Base-by-base conservation (phyloP, 2,888 invertebrate genomes). In the Erebia epiphron region DNA sequence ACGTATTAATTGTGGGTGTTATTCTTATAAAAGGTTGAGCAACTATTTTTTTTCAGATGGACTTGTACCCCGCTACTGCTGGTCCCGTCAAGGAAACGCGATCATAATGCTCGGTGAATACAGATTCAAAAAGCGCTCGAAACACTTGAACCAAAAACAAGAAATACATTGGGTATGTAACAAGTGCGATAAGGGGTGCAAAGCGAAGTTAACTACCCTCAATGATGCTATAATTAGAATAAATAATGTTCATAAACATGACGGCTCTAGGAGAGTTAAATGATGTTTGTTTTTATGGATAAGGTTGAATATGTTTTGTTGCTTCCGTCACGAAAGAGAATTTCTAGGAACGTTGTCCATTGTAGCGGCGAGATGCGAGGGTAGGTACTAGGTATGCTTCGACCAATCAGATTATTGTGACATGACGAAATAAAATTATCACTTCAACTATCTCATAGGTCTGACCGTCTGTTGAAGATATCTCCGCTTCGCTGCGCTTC, bases 81-180 rank as follows among this genome's bases (percentile, higher is more conserved):
- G 92, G 92, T 91, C 92, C 0, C 83, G 91, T 0, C 87, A 86
- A 16, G 92, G 92, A 50, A 92, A 92, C 76, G 92, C 92, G 0
- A 89, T 92, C 63, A 92, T 92, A 21, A 82, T 91, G 67, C 82
- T 92, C 52, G 92, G 92, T 1, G 88, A 89, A 16, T 87, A 92
- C 79, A 83, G 92, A 64, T 92, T 92, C 78, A 92, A 92, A 75
- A 92, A 90, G 74, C 80, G 92, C 0, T 92, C 92, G 0, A 88
- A 84, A 66, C 85, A 89, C 65, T 76, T 83, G 9, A 92, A 92
- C 70, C 88, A 83, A 63, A 90, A 85, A 56, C 85, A 90, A 5
- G 92, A 92, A 73, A 86, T 81, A 0, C 92, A 92, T 67, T 92
- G 92, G 92, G 92, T 92, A 0, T 92, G 92, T 75, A 92, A 92